phyloP scores from a whole-genome alignment of 1,140 invertebrate genomes.

The Papilio glaucus region DNA sequence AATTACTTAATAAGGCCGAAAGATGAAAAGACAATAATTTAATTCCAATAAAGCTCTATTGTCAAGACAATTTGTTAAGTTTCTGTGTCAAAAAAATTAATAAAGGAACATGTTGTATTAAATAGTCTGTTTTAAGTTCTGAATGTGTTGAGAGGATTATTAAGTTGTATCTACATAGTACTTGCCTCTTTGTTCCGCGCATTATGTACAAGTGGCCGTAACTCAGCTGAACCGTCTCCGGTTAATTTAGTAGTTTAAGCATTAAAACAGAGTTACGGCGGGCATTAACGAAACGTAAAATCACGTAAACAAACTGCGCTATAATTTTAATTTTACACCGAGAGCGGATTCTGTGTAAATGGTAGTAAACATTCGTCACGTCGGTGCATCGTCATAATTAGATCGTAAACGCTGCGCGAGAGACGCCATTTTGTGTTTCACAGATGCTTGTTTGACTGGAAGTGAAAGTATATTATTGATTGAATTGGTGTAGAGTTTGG shows the following conservation, averaged over 20 bases:
- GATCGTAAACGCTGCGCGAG: slow-evolving; percentile 56
- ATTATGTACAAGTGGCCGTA: slow-evolving; percentile 25
- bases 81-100: not conserved
- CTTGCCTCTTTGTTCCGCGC: slow-evolving; percentile 15
- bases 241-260: slow-evolving; percentile 36
- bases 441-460: slow-evolving; percentile 34
- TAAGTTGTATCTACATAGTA: slow-evolving; percentile 8
- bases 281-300: slow-evolving; percentile 37
- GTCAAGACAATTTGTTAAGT: too few relatives aligned
- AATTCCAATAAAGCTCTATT: too few relatives aligned
- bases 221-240: slow-evolving; percentile 29
- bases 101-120: not conserved
- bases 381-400: slow-evolving; percentile 60
- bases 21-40: too few relatives aligned
- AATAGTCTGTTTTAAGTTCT: not conserved
- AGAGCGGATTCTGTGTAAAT: slow-evolving; percentile 41
- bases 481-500: too few relatives aligned
- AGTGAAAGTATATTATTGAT: not conserved
- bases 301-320: slow-evolving; percentile 31
- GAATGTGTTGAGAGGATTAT: not conserved
- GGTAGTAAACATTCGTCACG: slow-evolving; percentile 52
- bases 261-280: slow-evolving; percentile 39
- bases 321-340: slow-evolving; percentile 43
- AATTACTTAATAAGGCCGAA: too few relatives aligned
- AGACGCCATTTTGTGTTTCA: slow-evolving; percentile 52